Conservation (phyloP, 2,113 vertebrate genomes). For the Elachura formosa region DNA sequence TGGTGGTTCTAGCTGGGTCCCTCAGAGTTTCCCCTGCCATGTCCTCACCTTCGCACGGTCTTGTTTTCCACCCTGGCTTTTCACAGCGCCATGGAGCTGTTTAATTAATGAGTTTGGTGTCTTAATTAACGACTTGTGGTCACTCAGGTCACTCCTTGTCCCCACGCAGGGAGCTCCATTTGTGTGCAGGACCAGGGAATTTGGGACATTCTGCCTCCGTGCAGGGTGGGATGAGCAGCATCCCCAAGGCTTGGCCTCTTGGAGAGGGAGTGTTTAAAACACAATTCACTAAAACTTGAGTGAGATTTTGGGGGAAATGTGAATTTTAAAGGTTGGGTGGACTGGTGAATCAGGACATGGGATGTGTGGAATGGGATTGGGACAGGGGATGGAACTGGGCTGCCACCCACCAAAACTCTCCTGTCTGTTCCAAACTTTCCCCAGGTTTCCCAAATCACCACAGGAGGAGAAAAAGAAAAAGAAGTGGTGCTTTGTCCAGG, state of each 20-base stretch:
- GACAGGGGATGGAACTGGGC: background rate
- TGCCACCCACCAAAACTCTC: background rate
- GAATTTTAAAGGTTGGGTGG: background rate
- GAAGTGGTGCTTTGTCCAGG: background rate
- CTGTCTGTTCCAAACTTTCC: background rate
- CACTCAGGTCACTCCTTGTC: background rate
- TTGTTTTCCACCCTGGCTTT: background rate
- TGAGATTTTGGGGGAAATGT: background rate
- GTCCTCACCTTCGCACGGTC: background rate
- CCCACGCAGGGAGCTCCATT: background rate
- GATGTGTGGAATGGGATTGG: background rate
- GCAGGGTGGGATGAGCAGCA: background rate
- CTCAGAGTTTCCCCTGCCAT: background rate
- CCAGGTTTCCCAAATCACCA: background rate
- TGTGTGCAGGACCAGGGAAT: accelerated
- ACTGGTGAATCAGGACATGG: background rate
- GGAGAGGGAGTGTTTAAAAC: background rate
- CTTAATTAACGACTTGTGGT: background rate
- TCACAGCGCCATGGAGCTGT: background rate
- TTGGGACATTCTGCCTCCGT: background rate
- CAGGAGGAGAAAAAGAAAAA: too few relatives aligned
- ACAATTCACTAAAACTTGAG: background rate
- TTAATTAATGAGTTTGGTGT: background rate
- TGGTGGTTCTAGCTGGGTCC: background rate
- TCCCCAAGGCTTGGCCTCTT: background rate